Evolutionary conservation across 2,888 invertebrate species (phyloP).

Genomic region (Epirrita christyi): DNA sequence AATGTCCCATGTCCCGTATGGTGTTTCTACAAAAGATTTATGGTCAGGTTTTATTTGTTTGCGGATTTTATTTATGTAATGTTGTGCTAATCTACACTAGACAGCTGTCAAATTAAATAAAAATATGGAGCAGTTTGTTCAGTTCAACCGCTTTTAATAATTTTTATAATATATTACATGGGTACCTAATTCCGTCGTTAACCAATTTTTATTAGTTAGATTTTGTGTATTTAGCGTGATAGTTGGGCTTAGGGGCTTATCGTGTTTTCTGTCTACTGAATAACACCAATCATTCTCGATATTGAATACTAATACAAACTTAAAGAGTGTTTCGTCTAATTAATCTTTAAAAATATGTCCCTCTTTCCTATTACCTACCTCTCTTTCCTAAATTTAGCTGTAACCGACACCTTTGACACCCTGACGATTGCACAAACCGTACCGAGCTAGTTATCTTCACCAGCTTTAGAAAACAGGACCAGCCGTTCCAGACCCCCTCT

Average conservation of each 20-base stretch:
- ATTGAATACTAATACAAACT: too few relatives aligned
- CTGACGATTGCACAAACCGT: conserved; percentile 55
- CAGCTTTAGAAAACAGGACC: conserved; percentile 49
- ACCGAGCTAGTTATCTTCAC: conserved; percentile 49
- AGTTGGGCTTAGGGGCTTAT: too few relatives aligned
- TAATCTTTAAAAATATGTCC: conserved; percentile 3
- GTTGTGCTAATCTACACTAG: conserved; percentile 4
- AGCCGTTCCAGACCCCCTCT: conserved; percentile 19
- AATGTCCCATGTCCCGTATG: conserved; percentile 39
- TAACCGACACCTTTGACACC: conserved; percentile 48
- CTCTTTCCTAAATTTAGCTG: conserved; percentile 47
- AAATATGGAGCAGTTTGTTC: too few relatives aligned
- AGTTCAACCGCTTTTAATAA: too few relatives aligned
- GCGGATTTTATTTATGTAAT: conserved; percentile 4
- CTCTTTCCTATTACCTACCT: conserved; percentile 17
- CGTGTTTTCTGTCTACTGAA: too few relatives aligned
- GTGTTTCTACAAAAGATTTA: conserved; percentile 20
- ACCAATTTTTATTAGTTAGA: too few relatives aligned
- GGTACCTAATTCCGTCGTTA: too few relatives aligned
- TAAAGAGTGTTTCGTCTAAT: not conserved
- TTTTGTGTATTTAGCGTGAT: too few relatives aligned
- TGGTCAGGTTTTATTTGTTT: conserved; percentile 1
- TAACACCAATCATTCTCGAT: too few relatives aligned
- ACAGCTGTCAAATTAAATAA: not conserved
- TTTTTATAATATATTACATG: too few relatives aligned